phyloP scores from a whole-genome alignment of 2,113 vertebrate species.

The Brevimyrus niger region DNA sequence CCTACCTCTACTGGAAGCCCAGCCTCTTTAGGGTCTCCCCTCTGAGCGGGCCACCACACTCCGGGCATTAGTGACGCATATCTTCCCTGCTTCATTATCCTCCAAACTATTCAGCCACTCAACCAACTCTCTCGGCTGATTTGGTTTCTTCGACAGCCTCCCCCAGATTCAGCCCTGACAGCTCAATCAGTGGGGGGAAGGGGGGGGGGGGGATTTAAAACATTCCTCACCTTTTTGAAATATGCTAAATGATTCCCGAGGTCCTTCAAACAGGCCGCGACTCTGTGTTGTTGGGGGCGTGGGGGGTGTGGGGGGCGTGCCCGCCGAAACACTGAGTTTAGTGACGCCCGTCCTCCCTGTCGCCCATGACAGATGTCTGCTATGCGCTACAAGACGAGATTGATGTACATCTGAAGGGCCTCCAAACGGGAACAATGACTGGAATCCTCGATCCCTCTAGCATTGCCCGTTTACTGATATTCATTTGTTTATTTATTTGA shows the following conservation, averaged over 20 bases:
- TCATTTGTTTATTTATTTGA: background rate
- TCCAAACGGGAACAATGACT: background rate
- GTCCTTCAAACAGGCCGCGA: background rate
- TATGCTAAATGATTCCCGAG: slow-evolving; percentile 14
- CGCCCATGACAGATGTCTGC: slow-evolving; percentile 32
- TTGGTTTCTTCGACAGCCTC: background rate
- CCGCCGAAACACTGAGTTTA: background rate
- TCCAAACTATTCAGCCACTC: slow-evolving; percentile 27
- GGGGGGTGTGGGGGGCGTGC: background rate
- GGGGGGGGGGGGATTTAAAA: background rate
- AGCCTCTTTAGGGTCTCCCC: slow-evolving; percentile 47
- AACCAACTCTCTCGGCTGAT: slow-evolving; percentile 17
- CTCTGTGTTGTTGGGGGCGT: background rate
- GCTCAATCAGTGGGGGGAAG: slow-evolving; percentile 24
- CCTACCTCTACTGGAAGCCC: slow-evolving; percentile 62
- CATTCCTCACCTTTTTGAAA: slow-evolving; percentile 15
- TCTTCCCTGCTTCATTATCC: slow-evolving; percentile 45
- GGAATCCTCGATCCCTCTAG: background rate
- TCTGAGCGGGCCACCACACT: slow-evolving; percentile 40
- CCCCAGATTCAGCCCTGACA: slow-evolving; percentile 31
- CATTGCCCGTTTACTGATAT: background rate
- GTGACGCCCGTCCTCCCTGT: background rate
- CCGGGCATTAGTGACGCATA: slow-evolving; percentile 39
- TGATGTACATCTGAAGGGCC: background rate
- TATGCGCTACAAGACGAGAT: background rate